A percentile compares a stretch with the other conserved stretches of the same genome.
Evolutionary conservation across 2,888 invertebrate species (phyloP).

Genomic region (Allacma fusca): DNA sequence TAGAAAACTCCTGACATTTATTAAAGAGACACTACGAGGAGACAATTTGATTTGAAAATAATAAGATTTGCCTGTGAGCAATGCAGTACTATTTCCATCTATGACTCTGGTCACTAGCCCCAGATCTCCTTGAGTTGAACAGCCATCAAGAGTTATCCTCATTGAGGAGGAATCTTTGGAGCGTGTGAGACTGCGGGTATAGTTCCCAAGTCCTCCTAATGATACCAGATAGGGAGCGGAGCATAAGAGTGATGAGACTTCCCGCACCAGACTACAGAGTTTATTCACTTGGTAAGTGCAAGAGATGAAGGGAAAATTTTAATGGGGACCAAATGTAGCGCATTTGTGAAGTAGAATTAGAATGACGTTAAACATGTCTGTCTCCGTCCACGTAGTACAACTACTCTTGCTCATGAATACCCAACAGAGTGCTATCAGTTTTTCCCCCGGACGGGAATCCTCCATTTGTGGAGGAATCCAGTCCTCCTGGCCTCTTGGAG

Average conservation of each 20-base stretch:
- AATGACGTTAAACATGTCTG: not conserved
- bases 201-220: no score
- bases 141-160: no score
- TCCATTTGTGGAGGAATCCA: no score
- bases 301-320: not conserved
- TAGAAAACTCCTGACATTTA: no score
- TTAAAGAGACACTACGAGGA: not conserved
- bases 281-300: not conserved
- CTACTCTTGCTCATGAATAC: not conserved
- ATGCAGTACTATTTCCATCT: not conserved
- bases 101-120: not conserved
- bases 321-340: not conserved
- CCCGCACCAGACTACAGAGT: not conserved
- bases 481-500: no score
- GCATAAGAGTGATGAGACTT: not conserved
- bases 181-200: no score
- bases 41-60: constrained; percentile 16
- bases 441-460: no score
- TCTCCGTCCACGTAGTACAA: not conserved
- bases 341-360: not conserved
- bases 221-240: no score
- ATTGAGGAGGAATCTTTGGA: no score
- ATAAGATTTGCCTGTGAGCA: not conserved
- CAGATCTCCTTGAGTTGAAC: no score
- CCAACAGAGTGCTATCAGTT: not conserved